Conservation (phyloP, 2,113 vertebrate species). For the Trichechus manatus region DNA sequence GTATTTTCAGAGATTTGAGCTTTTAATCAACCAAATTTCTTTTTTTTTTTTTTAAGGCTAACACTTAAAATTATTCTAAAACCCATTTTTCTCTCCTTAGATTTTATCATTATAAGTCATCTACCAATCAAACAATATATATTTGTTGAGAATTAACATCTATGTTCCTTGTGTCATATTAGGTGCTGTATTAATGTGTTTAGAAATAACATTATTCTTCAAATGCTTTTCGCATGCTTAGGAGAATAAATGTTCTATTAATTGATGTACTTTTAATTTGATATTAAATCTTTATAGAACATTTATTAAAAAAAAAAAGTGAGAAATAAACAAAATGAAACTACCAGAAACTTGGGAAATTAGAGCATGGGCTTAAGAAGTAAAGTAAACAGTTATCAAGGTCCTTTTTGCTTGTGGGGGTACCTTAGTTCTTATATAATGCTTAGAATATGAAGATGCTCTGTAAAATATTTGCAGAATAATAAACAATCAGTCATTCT, state of each 20-base stretch:
- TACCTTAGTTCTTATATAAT: neutral
- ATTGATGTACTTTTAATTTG: neutral
- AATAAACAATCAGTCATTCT: neutral
- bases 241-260: neutral
- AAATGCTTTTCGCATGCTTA: neutral
- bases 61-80: neutral
- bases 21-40: neutral
- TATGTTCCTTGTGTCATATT: neutral
- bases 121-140: neutral
- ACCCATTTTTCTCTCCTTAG: too few species aligned
- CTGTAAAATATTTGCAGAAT: neutral
- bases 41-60: neutral
- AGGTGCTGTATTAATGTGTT: neutral
- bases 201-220: neutral
- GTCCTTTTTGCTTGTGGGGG: neutral
- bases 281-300: neutral
- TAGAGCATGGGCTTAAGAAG: neutral
- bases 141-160: neutral
- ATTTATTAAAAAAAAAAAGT: neutral
- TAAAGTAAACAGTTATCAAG: accelerated
- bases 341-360: neutral
- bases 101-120: neutral
- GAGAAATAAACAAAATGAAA: neutral
- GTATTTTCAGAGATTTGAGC: neutral
- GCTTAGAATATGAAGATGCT: neutral